These are phyloP conservation scores for Enoplosus armatus DNA, from an alignment of 2,797 vertebrate genomes.

Conservation along the genomic window DNA sequence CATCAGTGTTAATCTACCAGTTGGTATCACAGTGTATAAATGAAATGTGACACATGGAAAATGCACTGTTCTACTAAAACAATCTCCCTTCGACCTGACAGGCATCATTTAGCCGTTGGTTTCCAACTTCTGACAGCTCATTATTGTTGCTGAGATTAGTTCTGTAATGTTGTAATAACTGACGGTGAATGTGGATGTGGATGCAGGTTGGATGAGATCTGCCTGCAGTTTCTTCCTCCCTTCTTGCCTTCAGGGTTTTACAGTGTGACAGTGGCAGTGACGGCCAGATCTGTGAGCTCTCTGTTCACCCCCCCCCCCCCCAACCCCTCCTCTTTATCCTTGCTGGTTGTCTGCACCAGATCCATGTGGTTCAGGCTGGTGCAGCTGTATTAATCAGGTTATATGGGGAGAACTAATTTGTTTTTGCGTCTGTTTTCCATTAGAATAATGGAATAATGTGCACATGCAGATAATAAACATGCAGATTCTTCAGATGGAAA, in stretches of 20 bases:
- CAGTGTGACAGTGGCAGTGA: constrained; percentile 24
- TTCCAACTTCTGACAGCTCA: constrained; percentile 54
- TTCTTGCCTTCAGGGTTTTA: constrained; percentile 35
- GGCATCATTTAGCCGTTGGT: constrained; percentile 31
- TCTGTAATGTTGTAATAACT: constrained; percentile 32
- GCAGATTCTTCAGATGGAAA: constrained; percentile 60
- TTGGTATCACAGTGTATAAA: constrained; percentile 30
- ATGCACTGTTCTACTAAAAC: constrained; percentile 50
- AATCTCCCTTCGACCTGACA: constrained; percentile 42
- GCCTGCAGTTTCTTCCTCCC: constrained; percentile 21
- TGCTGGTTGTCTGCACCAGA: constrained; percentile 48
- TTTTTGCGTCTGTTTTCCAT: constrained; percentile 71
- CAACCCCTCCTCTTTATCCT: constrained; percentile 15
- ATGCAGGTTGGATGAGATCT: constrained; percentile 26
- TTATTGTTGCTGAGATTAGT: constrained; percentile 56
- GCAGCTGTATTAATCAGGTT: constrained; percentile 71
- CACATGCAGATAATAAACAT: constrained; percentile 64
- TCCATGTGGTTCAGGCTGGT: constrained; percentile 52
- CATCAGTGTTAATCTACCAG: constrained; percentile 41
- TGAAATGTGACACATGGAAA: constrained; percentile 62
- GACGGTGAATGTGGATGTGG: constrained; percentile 23
- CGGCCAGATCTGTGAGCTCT: constrained; percentile 22
- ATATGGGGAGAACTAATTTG: constrained; percentile 63
- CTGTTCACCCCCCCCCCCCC: not conserved
- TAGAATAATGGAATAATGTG: constrained; percentile 65